Conservation (phyloP, 2,113 vertebrate genomes). For the Pleuronectes platessa region DNA sequence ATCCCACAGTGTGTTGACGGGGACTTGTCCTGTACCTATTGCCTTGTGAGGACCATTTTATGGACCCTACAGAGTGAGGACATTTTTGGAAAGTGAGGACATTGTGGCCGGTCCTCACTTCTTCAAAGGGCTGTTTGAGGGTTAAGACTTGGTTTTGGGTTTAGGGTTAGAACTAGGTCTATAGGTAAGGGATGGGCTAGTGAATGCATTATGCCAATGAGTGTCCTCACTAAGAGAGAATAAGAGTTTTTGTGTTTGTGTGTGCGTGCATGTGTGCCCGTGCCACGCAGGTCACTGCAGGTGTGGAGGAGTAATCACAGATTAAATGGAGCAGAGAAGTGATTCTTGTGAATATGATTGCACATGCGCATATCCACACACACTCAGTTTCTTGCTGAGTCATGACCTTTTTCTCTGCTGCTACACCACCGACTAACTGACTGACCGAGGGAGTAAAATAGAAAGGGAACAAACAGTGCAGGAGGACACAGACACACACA, state of each 20-base stretch:
- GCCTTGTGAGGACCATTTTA: too few relatives aligned
- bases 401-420: slow-evolving; percentile 55
- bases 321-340: slow-evolving; percentile 50
- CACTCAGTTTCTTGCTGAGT: slow-evolving; percentile 60
- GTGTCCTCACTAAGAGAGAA: too few relatives aligned
- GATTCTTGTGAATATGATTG: slow-evolving; percentile 29
- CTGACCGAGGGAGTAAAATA: slow-evolving; percentile 48
- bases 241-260: neutral
- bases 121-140: too few relatives aligned
- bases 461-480: slow-evolving; percentile 30
- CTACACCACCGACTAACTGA: slow-evolving; percentile 17
- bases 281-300: slow-evolving; percentile 3
- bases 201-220: neutral
- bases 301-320: slow-evolving; percentile 36
- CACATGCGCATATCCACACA: neutral
- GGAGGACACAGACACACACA: neutral
- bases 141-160: too few relatives aligned
- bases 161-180: neutral
- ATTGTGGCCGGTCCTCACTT: too few relatives aligned
- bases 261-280: neutral
- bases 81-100: too few relatives aligned
- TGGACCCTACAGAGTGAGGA: too few relatives aligned
- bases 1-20: too few relatives aligned
- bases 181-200: neutral
- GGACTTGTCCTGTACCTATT: neutral